These are phyloP conservation scores for Odontomachus brunneus DNA, from an alignment of 1,140 invertebrate species.

Conservation along the genomic window DNA sequence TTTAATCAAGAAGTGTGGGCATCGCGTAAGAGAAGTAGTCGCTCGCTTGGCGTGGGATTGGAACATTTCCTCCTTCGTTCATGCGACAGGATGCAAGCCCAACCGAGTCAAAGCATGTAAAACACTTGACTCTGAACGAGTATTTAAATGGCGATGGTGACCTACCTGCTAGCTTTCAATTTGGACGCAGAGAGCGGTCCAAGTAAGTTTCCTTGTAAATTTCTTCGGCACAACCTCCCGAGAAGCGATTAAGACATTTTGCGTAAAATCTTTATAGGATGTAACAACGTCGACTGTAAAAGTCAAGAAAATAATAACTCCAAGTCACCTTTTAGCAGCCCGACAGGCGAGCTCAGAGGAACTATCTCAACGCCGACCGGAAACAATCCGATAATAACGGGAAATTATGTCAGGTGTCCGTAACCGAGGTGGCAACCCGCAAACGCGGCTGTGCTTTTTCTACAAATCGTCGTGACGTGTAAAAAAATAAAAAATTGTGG, in stretches of 20 bases:
- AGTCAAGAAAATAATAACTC: background rate
- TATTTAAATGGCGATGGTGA: conserved; percentile 37
- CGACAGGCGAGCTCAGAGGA: conserved; percentile 44
- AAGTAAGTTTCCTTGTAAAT: background rate
- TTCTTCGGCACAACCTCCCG: background rate
- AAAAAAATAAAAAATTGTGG: background rate
- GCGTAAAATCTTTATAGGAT: background rate
- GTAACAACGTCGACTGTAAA: background rate
- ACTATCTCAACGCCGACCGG: conserved; percentile 34
- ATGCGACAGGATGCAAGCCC: conserved; percentile 31
- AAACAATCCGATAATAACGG: conserved; percentile 51
- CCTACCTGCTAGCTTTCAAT: background rate
- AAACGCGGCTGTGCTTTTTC: conserved; percentile 18
- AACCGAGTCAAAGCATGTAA: conserved; percentile 8
- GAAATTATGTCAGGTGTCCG: conserved; percentile 46
- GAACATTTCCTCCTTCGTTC: conserved; percentile 63
- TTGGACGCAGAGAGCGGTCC: background rate
- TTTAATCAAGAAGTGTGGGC: conserved; percentile 60
- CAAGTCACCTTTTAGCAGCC: background rate
- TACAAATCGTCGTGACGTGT: conserved; percentile 40
- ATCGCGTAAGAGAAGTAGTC: conserved; percentile 51
- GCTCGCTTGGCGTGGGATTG: conserved; percentile 34
- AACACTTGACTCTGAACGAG: conserved; percentile 5
- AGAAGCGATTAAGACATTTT: conserved; percentile 1
- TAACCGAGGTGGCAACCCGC: conserved; percentile 15